Evolutionary conservation across 2,797 vertebrate species (phyloP), one percentile per base, ranked within the genome.

Genomic region (Lycodopsis pacificus): DNA sequence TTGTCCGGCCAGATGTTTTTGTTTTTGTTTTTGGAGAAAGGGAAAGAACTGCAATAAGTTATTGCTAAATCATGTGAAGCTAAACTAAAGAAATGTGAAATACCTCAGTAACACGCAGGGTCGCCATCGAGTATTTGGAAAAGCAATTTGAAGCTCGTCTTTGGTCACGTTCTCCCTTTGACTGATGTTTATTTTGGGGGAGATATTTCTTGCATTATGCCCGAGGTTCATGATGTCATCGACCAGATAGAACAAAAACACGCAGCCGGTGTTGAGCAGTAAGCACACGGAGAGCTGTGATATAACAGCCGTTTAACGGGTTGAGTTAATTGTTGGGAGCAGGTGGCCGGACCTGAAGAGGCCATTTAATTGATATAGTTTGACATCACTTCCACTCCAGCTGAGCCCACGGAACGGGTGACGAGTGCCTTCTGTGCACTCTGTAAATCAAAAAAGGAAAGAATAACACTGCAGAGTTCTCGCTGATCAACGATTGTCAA

Each of bases 71-170:
- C 10, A n/a, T 51, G 2, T 51, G 9, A 4, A 51, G 22, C 14
- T 9, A 54, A 42, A 48, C 22, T 65, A 40, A 61, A 49, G 38
- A 51, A 56, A 53, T 0, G 2, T 84, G 57, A 64, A 78, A 78
- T 78, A 87, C 86, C 79, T 86, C 83, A 75, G 40, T 73, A 57
- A 75, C 25, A 38, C 20, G 53, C 42, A 68, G 10, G 25, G 46
- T 65, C 11, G 32, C 34, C 44, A 25, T 20, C 13, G 44, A 34
- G 34, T 40, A 17, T 40, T 58, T 51, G 4, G 15, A 38, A n/a
- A 76, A 36, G 8, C 65, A 5, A 19, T 68, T 42, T 73, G 15
- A 62, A 30, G 61, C 34, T 20, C 65, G 13, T 64, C 25, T 76
- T 70, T 42, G 64, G 22, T 62, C 56, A 0, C 14, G 10, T 49